Evolutionary conservation across 2,113 vertebrate genomes (phyloP).

Genomic region (Hippocampus mohnikei): DNA sequence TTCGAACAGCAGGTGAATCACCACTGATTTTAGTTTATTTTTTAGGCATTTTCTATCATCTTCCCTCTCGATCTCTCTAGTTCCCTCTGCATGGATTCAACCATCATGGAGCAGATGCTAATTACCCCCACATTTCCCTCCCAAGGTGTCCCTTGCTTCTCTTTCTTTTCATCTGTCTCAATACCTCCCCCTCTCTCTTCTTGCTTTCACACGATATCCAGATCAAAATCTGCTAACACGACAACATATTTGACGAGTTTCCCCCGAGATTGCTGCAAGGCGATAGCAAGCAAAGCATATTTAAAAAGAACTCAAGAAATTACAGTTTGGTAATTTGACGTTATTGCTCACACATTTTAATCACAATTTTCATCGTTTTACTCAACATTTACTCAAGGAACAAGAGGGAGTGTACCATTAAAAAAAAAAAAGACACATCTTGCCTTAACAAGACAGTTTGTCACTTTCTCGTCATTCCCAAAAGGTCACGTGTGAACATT

Average conservation of each 20-base stretch:
- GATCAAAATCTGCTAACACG: no score
- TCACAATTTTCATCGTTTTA: no score
- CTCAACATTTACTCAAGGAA: no score
- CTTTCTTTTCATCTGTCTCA: neutral
- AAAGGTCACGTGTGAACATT: neutral
- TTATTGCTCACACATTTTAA: no score
- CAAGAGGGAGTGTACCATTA: no score
- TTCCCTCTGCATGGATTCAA: conserved; percentile 30
- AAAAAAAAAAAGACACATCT: neutral
- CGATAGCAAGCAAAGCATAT: no score
- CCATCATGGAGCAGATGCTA: conserved; percentile 23
- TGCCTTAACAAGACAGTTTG: neutral
- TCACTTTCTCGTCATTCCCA: neutral
- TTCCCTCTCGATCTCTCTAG: neutral
- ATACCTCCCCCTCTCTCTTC: neutral
- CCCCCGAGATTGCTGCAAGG: no score
- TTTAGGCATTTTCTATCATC: conserved; percentile 4
- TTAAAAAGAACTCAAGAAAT: no score
- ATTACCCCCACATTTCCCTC: neutral
- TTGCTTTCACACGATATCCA: neutral
- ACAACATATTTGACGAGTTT: no score
- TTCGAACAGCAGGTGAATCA: conserved; percentile 56
- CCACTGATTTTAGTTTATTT: conserved; percentile 29
- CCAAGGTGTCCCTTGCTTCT: neutral
- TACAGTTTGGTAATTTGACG: no score